A percentile compares a stretch with the other conserved stretches of the same genome.
phyloP scores from a whole-genome alignment of 2,888 invertebrate genomes.

The Noctua janthina region DNA sequence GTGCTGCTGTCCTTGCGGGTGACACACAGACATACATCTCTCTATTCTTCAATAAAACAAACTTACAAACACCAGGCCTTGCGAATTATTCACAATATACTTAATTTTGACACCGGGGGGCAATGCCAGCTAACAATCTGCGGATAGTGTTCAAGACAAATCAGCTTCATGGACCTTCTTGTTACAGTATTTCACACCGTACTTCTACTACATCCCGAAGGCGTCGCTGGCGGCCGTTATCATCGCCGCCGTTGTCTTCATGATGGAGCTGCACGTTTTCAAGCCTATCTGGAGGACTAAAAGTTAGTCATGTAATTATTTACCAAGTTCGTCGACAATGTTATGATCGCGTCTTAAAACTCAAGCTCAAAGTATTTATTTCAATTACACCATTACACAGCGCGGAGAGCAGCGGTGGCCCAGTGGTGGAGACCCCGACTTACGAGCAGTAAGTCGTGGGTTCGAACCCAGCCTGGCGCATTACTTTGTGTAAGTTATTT shows the following conservation, averaged over 20 bases:
- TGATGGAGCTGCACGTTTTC: conserved; percentile 95
- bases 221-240: conserved; percentile 95
- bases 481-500: too few relatives aligned
- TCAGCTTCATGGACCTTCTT: not conserved
- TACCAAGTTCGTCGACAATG: not conserved
- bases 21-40: too few relatives aligned
- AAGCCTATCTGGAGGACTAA: conserved; percentile 95
- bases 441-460: too few relatives aligned
- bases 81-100: not conserved
- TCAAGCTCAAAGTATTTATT: not conserved
- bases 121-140: not conserved
- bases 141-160: not conserved
- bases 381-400: not conserved
- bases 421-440: too few relatives aligned
- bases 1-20: too few relatives aligned
- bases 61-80: not conserved
- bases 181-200: conserved; percentile 93
- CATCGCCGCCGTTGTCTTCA: conserved; percentile 96
- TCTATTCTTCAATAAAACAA: too few relatives aligned
- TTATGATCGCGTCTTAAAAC: not conserved
- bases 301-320: conserved; percentile 87
- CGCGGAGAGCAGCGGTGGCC: too few relatives aligned
- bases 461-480: too few relatives aligned
- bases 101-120: not conserved
- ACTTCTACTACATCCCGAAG: conserved; percentile 95